These are phyloP conservation scores for Cephalopterus ornatus DNA, from an alignment of 2,113 vertebrate species.

Conservation along the genomic window DNA sequence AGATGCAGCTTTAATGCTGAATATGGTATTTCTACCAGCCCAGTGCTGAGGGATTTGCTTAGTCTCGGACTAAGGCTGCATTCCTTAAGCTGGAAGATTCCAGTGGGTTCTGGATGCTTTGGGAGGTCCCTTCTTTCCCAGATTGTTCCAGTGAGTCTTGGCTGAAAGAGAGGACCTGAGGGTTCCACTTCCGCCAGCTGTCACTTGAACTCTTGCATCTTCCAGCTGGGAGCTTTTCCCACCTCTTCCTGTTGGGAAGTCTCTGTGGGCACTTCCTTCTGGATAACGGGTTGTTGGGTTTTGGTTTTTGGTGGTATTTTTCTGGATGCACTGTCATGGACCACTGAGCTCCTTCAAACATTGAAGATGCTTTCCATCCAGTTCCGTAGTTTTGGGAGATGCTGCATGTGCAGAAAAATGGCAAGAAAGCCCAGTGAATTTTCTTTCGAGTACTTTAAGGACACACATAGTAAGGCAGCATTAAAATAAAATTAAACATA, in stretches of 20 bases:
- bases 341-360: not conserved
- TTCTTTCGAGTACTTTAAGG: not conserved
- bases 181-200: not conserved
- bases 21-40: not conserved
- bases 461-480: not conserved
- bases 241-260: not conserved
- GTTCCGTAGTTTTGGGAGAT: not conserved
- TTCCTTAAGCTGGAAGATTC: not conserved
- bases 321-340: not conserved
- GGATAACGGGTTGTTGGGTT: not conserved
- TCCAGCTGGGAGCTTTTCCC: not conserved
- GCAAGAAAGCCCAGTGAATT: not conserved
- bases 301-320: not conserved
- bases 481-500: not conserved
- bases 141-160: not conserved
- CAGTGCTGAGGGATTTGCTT: not conserved
- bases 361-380: accelerated
- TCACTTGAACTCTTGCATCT: not conserved
- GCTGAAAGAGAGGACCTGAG: not conserved
- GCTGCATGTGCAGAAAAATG: not conserved
- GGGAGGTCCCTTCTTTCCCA: not conserved
- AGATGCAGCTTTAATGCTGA: not conserved
- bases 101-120: not conserved
- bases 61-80: not conserved
- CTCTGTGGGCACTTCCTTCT: not conserved